Evolutionary conservation across 2,797 vertebrate genomes (phyloP).

Genomic region (Otolemur crassicaudatus): DNA sequence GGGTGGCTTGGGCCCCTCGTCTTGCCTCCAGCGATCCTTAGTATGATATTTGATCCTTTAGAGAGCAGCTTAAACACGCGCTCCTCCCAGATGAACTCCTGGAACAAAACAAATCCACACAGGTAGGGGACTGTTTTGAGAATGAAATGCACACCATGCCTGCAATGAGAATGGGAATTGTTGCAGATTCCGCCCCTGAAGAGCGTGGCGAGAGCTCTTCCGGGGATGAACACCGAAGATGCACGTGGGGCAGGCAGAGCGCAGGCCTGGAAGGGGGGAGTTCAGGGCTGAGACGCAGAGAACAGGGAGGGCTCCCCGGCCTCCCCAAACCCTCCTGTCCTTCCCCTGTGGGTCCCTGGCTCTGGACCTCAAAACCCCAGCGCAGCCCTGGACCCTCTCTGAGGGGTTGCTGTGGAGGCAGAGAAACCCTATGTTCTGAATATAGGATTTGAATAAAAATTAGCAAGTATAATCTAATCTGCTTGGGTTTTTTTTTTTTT

Average conservation of each 20-base stretch:
- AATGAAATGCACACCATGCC: rapidly evolving
- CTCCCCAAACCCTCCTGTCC: rapidly evolving
- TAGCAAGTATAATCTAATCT: not conserved
- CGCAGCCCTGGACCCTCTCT: not conserved
- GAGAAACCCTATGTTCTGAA: too few relatives aligned
- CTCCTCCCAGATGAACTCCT: rapidly evolving
- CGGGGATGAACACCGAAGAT: rapidly evolving
- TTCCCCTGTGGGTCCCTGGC: not conserved
- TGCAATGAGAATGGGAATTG: rapidly evolving
- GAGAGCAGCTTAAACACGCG: rapidly evolving
- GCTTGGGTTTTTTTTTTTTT: not conserved
- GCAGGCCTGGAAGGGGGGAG: rapidly evolving
- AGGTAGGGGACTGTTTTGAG: rapidly evolving
- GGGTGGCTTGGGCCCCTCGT: rapidly evolving
- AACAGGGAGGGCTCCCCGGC: not conserved
- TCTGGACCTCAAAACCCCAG: not conserved
- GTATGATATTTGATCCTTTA: rapidly evolving
- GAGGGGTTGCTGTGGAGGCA: not conserved
- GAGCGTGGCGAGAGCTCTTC: rapidly evolving
- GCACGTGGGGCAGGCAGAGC: rapidly evolving
- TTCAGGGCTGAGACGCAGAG: not conserved
- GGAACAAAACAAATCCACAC: not conserved
- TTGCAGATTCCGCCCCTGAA: not conserved
- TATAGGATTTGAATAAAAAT: not conserved
- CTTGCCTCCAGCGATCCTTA: not conserved